These are phyloP conservation scores for Tolmerus cingulatus DNA, from an alignment of 2,888 invertebrate species.

Conservation along the genomic window DNA sequence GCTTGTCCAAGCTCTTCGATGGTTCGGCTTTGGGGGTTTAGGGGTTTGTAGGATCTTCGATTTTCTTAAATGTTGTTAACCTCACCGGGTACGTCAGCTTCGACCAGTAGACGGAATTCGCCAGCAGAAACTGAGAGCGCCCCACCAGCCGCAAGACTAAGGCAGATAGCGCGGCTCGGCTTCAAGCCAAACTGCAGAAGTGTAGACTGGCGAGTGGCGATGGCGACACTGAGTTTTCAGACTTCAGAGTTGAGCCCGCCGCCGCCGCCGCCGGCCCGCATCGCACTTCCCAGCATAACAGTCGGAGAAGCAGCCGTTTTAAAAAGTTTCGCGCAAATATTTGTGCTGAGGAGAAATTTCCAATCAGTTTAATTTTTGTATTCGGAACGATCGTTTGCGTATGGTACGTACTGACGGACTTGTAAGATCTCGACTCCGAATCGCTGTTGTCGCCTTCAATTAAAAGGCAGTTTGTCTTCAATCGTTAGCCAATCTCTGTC, in stretches of 20 bases:
- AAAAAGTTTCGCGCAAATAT: constrained; percentile 40
- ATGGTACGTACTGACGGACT: neutral
- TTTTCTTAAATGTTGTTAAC: constrained; percentile 36
- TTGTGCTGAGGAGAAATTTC: constrained; percentile 57
- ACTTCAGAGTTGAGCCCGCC: neutral
- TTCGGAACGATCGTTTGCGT: constrained; percentile 60
- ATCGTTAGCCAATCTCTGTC: neutral
- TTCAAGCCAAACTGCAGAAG: neutral
- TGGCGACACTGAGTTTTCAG: neutral
- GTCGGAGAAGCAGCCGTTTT: constrained; percentile 19
- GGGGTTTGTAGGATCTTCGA: neutral
- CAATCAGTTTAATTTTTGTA: constrained; percentile 63
- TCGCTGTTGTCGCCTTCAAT: neutral
- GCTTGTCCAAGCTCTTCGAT: neutral
- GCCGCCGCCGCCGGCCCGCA: neutral
- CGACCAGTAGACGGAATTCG: neutral
- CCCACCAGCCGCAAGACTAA: neutral
- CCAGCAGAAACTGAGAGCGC: constrained; percentile 3
- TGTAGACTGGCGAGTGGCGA: neutral
- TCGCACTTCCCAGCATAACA: neutral
- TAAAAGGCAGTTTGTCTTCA: constrained; percentile 7
- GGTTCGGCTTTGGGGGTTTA: neutral
- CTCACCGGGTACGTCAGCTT: neutral
- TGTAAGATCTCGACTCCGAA: neutral
- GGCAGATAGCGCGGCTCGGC: neutral